Evolutionary conservation across 2,888 invertebrate species (phyloP).

Genomic region (Pelosia muscerda): DNA sequence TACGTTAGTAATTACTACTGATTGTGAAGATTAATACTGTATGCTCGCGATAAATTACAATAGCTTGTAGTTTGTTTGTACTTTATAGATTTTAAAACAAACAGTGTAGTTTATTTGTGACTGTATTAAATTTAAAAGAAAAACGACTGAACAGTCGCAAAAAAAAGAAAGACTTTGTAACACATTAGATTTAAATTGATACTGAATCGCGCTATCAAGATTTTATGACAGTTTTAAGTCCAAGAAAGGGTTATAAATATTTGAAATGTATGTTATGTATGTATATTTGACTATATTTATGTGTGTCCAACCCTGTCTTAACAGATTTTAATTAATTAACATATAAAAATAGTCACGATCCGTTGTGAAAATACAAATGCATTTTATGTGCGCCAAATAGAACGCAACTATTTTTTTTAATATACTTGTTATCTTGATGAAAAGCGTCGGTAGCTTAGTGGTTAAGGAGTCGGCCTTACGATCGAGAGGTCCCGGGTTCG

Average conservation of each 20-base stretch:
- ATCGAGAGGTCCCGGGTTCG: too few species aligned
- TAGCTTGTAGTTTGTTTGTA: background rate
- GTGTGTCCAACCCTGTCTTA: background rate
- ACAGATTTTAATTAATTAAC: background rate
- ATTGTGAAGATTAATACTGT: background rate
- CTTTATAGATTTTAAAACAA: conserved; percentile 1
- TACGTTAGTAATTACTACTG: background rate
- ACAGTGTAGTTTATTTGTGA: background rate
- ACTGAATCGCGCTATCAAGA: background rate
- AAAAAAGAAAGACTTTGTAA: background rate
- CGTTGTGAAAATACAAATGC: background rate
- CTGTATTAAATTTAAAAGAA: background rate
- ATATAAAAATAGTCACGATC: background rate
- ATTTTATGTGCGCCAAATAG: background rate
- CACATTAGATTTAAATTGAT: background rate
- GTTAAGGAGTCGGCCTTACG: too few species aligned
- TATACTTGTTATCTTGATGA: background rate
- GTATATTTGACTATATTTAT: background rate
- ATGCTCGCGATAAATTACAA: background rate
- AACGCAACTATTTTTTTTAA: background rate
- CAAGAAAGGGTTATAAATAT: background rate
- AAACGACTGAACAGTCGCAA: conserved; percentile 4
- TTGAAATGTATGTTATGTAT: background rate
- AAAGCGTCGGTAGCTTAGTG: too few species aligned
- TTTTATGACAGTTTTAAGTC: background rate